Evolutionary conservation across 2,113 vertebrate genomes (phyloP).

Genomic region (Aegotheles bennettii): DNA sequence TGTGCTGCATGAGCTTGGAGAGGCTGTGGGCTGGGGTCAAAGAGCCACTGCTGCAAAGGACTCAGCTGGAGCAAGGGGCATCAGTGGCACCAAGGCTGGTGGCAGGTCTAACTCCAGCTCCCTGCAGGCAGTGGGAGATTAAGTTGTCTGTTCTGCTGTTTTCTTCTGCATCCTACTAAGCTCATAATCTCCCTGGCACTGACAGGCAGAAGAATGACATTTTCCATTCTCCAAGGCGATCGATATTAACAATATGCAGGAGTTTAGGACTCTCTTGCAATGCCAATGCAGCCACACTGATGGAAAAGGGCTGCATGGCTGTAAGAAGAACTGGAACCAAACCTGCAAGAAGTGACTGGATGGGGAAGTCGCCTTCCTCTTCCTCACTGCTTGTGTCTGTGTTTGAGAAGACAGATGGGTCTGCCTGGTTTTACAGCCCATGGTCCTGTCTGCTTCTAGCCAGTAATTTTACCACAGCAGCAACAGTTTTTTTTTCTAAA

Average conservation of each 20-base stretch:
- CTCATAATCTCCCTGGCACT: background rate
- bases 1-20: background rate
- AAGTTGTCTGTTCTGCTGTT: background rate
- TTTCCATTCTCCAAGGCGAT: background rate
- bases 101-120: background rate
- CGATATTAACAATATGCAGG: background rate
- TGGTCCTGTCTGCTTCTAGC: background rate
- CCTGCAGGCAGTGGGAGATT: background rate
- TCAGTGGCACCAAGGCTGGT: background rate
- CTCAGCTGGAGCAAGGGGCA: fast-evolving
- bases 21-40: background rate
- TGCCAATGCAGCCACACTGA: too few relatives aligned
- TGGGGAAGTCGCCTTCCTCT: background rate
- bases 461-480: background rate
- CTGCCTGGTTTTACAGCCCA: background rate
- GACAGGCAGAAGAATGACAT: background rate
- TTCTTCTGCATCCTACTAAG: background rate
- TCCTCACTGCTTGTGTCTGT: background rate
- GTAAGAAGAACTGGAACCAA: background rate
- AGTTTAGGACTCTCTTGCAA: background rate
- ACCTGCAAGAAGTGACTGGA: background rate
- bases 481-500: background rate
- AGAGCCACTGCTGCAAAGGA: fast-evolving
- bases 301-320: background rate
- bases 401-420: background rate